Conservation (phyloP, 1,140 invertebrate species). For the Cotesia vestalis region DNA sequence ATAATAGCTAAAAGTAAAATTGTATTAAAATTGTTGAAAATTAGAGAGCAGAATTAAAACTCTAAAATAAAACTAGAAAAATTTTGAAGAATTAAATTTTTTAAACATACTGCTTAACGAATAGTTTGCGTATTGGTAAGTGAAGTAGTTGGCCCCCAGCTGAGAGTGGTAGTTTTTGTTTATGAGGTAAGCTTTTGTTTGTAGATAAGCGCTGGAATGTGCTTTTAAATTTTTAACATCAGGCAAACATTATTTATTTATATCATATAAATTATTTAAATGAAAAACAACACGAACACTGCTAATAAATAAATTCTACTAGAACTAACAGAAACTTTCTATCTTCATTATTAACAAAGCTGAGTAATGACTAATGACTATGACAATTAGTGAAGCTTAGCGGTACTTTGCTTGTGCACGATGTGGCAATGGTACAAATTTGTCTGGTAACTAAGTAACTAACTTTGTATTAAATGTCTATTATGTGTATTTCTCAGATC, state of each 20-base stretch:
- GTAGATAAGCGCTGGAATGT: conserved; percentile 19
- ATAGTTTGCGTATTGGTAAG: conserved; percentile 16
- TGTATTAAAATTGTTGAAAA: too few relatives aligned
- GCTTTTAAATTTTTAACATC: neutral
- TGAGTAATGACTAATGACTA: too few relatives aligned
- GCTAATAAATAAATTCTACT: too few relatives aligned
- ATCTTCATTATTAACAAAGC: too few relatives aligned
- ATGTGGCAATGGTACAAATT: neutral
- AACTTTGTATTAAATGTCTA: conserved; percentile 41
- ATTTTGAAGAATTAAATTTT: too few relatives aligned
- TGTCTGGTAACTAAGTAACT: conserved; percentile 2
- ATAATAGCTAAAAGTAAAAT: too few relatives aligned
- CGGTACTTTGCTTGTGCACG: neutral
- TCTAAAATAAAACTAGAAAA: too few relatives aligned
- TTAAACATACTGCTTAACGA: neutral
- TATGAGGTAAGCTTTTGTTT: conserved; percentile 38
- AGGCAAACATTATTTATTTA: neutral
- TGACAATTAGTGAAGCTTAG: too few relatives aligned
- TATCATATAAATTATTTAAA: neutral
- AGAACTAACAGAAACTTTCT: too few relatives aligned
- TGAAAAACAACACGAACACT: neutral
- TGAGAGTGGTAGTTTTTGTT: conserved; percentile 19
- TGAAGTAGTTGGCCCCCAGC: conserved; percentile 27
- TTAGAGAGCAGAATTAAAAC: too few relatives aligned
- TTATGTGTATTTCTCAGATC: conserved; percentile 53